These are phyloP conservation scores for Proteles cristata DNA, from an alignment of 2,113 vertebrate genomes.

Conservation along the genomic window DNA sequence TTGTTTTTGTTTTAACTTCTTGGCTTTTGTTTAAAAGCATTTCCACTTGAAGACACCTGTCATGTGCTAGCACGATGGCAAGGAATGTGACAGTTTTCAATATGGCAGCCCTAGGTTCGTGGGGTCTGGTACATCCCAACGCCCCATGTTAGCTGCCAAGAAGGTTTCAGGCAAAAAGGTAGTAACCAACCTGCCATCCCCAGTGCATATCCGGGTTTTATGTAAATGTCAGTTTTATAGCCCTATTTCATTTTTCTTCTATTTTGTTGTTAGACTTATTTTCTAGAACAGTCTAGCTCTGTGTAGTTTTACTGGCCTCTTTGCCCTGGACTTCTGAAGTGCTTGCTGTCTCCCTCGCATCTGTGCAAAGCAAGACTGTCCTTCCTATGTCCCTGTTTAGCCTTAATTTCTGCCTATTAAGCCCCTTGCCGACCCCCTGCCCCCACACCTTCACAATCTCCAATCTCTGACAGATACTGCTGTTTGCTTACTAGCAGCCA, in stretches of 20 bases:
- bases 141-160: accelerated
- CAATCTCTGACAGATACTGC: accelerated
- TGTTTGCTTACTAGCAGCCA: neutral
- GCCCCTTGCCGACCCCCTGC: accelerated
- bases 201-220: neutral
- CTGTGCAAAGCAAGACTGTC: neutral
- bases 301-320: neutral
- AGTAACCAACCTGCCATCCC: too few relatives aligned
- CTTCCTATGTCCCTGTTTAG: neutral
- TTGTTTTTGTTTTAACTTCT: neutral
- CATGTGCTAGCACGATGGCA: neutral
- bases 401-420: neutral
- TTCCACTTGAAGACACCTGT: neutral
- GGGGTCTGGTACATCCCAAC: accelerated
- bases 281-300: neutral
- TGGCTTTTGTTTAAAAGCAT: neutral
- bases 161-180: neutral
- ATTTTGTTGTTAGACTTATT: neutral
- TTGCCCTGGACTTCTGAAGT: neutral
- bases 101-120: neutral
- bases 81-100: accelerated
- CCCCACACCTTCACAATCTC: accelerated
- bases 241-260: neutral
- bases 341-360: neutral
- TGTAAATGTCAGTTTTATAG: neutral